Percentiles rank a stretch among this genome's conserved stretches.
phyloP scores from a whole-genome alignment of 1,140 invertebrate species.

The Asbolus verrucosus region DNA sequence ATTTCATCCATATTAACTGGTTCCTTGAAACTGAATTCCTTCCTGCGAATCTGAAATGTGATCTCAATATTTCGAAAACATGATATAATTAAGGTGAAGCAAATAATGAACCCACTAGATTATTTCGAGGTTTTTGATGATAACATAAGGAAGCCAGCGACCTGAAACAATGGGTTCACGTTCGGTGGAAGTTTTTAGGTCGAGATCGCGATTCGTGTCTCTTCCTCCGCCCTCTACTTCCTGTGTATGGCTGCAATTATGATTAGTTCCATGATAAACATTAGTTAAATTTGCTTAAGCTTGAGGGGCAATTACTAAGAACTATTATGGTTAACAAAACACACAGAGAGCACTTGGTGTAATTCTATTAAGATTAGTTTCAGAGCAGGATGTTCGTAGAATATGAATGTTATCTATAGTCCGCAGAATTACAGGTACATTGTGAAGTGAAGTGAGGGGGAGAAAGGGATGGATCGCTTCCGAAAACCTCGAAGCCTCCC shows the following conservation, averaged over 20 bases:
- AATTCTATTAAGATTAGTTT: slow-evolving; percentile 47
- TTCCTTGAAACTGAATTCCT: too few relatives aligned
- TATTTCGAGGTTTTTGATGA: too few relatives aligned
- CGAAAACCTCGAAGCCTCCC: not conserved
- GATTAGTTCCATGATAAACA: slow-evolving; percentile 41
- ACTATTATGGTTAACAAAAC: slow-evolving; percentile 44
- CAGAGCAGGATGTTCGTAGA: slow-evolving; percentile 36
- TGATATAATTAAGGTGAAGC: too few relatives aligned
- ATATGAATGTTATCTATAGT: slow-evolving; percentile 51
- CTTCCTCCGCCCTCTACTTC: not conserved
- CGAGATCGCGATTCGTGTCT: not conserved
- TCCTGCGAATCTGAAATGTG: too few relatives aligned
- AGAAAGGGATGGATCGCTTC: too few relatives aligned
- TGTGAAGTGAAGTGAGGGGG: not conserved
- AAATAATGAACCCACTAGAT: too few relatives aligned
- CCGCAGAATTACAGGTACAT: slow-evolving; percentile 46
- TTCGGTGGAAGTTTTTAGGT: too few relatives aligned
- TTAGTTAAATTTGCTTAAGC: slow-evolving; percentile 44
- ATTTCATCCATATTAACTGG: too few relatives aligned
- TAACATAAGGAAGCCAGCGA: too few relatives aligned
- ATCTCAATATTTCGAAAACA: too few relatives aligned
- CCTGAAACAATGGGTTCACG: too few relatives aligned
- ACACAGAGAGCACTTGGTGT: slow-evolving; percentile 40
- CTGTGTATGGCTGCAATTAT: slow-evolving; percentile 29
- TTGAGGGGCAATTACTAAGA: slow-evolving; percentile 42